Evolutionary conservation across 2,888 invertebrate species (phyloP), one percentile per base, ranked within the genome.

Genomic region (Caradrina clavipalpis): DNA sequence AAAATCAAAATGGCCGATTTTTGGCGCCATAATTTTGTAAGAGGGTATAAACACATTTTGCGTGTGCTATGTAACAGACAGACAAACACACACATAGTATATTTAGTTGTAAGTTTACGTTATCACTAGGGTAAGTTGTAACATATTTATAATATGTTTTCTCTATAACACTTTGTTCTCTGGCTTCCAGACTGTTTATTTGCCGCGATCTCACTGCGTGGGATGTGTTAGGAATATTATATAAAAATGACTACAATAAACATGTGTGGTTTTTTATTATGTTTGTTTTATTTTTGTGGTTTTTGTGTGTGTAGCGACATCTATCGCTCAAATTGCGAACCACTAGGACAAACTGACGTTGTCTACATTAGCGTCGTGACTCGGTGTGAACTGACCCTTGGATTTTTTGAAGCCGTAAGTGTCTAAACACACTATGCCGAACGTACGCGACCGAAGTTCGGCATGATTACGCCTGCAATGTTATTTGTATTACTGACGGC

Each of bases 171-270:
- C 17, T 70, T 73, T 61, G 56, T 70, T 70, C 68, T 62, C 80
- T 86, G 86, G 88, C 89, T 90, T 90, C 88, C 89, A 87, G 66
- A 74, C n/a, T 61, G 73, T 80, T 86, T 85, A 78, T 81, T 88
- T 87, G 72, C 81, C 73, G 90, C 92, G 90, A 88, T 92, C 92
- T 92, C 92, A 86, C 90, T 83, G 80, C 65, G 86, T 86, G 89
- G 84, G 87, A 84, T 83, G 87, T 84, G 75, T 78, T 83, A 80
- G 73, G 66, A 59, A 82, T 88, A 86, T 86, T 86, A 86, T 82
- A 82, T 84, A 82, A 88, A 86, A 86, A 76, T 76, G 88, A 90
- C 92, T 92, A 91, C 93, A 92, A 91, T 92, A 92, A 92, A 92
- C 83, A 81, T 86, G 92, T 87, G 92, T 91, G 91, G 90, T 92